These are phyloP conservation scores for Heliangelus exortis DNA, from an alignment of 2,797 vertebrate genomes.

Conservation along the genomic window DNA sequence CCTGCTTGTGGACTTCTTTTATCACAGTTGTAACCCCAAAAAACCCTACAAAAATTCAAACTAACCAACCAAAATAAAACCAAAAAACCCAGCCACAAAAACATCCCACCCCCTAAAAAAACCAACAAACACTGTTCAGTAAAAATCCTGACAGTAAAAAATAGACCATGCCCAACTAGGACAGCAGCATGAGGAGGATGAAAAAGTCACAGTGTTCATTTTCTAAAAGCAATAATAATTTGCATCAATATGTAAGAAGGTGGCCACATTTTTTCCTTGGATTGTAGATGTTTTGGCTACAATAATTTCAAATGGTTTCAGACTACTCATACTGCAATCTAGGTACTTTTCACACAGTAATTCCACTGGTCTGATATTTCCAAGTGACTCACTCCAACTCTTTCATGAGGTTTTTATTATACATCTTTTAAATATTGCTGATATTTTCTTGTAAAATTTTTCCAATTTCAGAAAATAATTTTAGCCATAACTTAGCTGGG, in stretches of 20 bases:
- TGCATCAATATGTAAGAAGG: background rate
- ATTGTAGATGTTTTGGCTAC: background rate
- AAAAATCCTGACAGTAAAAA: background rate
- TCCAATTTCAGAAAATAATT: background rate
- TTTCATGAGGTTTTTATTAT: background rate
- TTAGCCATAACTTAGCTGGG: background rate
- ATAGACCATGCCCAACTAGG: background rate
- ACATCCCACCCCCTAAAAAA: no score
- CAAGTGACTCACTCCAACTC: background rate
- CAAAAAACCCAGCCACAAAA: background rate
- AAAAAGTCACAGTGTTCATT: background rate
- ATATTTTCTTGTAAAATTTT: background rate
- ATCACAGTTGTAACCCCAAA: background rate
- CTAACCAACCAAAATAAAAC: no score
- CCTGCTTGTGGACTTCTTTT: background rate
- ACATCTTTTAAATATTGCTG: background rate
- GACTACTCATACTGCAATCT: background rate
- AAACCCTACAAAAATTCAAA: no score
- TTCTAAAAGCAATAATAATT: background rate
- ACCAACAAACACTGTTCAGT: background rate
- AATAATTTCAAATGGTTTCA: background rate
- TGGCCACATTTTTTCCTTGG: background rate
- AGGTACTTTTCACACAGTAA: background rate
- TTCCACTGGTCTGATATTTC: background rate
- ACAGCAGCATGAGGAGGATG: background rate